Conservation (phyloP, 37 sponge, comb jelly and placozoan species). For the Ianthella basta region DNA sequence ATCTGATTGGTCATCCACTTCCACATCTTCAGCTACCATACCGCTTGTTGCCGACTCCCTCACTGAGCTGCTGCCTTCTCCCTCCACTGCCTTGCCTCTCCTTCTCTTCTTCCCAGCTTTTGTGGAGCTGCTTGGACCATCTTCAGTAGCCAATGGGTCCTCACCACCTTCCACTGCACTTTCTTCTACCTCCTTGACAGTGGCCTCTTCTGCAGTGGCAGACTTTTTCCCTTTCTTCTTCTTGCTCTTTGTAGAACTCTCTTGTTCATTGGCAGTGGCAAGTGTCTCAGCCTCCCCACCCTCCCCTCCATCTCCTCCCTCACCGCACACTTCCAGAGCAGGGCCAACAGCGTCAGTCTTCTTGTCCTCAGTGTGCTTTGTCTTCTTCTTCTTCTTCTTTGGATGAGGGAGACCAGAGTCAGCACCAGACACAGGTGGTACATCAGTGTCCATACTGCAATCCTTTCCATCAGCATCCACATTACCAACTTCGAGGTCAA, state of each 20-base stretch:
- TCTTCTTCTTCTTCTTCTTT: constrained; percentile 25
- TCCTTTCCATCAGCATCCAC: too few species aligned
- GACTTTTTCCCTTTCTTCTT: not conserved
- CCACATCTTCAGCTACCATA: not conserved
- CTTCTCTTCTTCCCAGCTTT: not conserved
- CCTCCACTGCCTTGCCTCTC: not conserved
- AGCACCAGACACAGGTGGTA: too few species aligned
- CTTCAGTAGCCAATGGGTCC: too few species aligned
- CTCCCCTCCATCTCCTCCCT: not conserved
- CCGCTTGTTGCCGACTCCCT: not conserved
- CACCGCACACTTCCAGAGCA: too few species aligned
- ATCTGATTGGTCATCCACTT: not conserved
- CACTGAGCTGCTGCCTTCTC: not conserved
- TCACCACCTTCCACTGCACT: too few species aligned
- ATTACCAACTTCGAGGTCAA: too few species aligned
- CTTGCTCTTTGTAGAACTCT: not conserved
- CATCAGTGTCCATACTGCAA: too few species aligned
- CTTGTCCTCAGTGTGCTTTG: not conserved
- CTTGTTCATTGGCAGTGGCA: not conserved
- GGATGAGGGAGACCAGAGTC: too few species aligned
- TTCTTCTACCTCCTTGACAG: not conserved
- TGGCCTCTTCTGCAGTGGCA: not conserved
- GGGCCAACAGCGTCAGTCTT: not conserved
- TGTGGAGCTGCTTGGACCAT: not conserved
- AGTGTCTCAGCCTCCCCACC: not conserved